These are phyloP conservation scores for Charanyca ferruginea DNA, from an alignment of 2,888 invertebrate genomes.

Conservation along the genomic window DNA sequence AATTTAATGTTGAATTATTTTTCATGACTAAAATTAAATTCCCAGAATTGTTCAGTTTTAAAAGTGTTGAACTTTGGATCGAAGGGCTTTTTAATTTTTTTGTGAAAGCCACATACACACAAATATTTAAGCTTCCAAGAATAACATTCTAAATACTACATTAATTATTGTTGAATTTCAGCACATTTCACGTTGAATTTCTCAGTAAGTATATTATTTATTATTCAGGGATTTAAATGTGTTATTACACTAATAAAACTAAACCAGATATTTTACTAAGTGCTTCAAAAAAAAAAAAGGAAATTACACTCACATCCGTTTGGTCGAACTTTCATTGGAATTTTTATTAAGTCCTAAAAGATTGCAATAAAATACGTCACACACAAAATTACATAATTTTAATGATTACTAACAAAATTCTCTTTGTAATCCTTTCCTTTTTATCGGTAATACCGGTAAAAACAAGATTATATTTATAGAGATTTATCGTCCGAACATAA, in stretches of 20 bases:
- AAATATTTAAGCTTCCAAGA: no score
- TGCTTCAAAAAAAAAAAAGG: no score
- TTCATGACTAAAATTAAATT: no score
- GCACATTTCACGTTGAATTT: no score
- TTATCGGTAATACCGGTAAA: constrained; percentile 41
- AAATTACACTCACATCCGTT: background rate
- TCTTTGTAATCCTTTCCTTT: constrained; percentile 1
- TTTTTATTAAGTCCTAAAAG: background rate
- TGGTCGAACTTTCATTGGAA: background rate
- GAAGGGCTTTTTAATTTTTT: no score
- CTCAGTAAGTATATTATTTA: no score
- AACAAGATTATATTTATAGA: constrained; percentile 45
- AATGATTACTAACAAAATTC: constrained; percentile 12
- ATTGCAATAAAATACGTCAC: background rate
- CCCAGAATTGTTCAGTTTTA: no score
- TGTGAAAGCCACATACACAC: no score
- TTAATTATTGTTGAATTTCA: no score
- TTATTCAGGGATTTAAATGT: background rate
- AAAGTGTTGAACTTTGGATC: no score
- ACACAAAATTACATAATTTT: constrained; percentile 6
- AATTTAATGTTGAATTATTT: no score
- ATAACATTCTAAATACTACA: no score
- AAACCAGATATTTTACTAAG: background rate
- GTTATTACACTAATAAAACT: background rate
- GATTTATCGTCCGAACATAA: constrained; percentile 44